These are phyloP conservation scores for Hiodon alosoides DNA, from an alignment of 2,113 vertebrate species.

Conservation along the genomic window DNA sequence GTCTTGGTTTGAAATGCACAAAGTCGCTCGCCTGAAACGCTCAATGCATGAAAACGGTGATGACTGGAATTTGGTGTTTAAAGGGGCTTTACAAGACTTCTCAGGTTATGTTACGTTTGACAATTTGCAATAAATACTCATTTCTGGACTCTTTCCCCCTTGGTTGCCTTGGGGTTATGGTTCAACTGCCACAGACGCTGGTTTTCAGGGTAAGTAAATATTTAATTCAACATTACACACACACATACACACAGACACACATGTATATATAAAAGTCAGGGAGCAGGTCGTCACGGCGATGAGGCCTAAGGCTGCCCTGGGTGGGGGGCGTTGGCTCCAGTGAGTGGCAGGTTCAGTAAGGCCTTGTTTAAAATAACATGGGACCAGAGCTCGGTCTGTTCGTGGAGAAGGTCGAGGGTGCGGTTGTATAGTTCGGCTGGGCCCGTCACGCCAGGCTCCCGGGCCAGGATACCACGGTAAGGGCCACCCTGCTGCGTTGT, in stretches of 20 bases:
- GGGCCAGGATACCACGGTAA: conserved; percentile 95
- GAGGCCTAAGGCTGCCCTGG: conserved; percentile 52
- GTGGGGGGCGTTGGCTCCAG: conserved; percentile 38
- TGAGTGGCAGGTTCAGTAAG: conserved; percentile 61
- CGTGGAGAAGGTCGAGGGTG: background rate
- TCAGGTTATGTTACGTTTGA: too few relatives aligned
- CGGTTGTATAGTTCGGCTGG: too few relatives aligned
- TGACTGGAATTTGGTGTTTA: too few relatives aligned
- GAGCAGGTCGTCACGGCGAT: conserved; percentile 53
- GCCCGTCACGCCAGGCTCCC: conserved; percentile 75
- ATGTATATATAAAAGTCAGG: conserved; percentile 67
- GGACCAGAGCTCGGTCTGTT: conserved; percentile 5
- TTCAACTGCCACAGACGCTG: too few relatives aligned
- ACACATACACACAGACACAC: too few relatives aligned
- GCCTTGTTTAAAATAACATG: conserved; percentile 35
- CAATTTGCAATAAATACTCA: too few relatives aligned
- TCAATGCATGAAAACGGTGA: too few relatives aligned
- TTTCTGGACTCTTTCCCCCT: too few relatives aligned
- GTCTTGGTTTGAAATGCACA: too few relatives aligned
- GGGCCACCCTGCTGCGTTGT: conserved; percentile 89
- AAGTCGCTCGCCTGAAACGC: too few relatives aligned
- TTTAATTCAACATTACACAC: conserved; percentile 57
- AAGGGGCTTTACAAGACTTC: too few relatives aligned
- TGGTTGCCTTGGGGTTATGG: too few relatives aligned
- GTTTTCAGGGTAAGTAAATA: conserved; percentile 22